Base-by-base conservation (phyloP, 2,113 vertebrate genomes). In the Oplegnathus fasciatus region DNA sequence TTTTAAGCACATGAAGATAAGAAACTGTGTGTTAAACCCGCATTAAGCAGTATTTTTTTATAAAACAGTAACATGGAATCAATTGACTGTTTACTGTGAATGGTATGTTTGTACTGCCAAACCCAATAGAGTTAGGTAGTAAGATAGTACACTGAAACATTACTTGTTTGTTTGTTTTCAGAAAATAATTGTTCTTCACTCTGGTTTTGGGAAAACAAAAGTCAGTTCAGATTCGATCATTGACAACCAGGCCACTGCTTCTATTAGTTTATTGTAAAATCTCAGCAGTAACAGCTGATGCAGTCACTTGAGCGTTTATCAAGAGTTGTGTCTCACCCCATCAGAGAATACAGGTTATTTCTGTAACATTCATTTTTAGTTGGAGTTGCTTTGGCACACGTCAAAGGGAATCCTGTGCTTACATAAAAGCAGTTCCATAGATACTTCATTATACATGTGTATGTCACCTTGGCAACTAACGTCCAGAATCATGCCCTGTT, bases 371-470 rank as follows among this genome's bases (percentile, higher is more conserved):
- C 10, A 2, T 17, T 30, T 64, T 44, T 22, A 46, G 34, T 37
- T 28, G 57, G 9, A 72, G 71, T 30, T 30, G 28, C 42, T 58
- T 30, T 54, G 71, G 55, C 65, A 61, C 40, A 61, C 34, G 40
- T 66, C 54, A 44, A 11, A n/a, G 40, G 48, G 26, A 79, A 73
- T 73, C 57, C 18, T 26, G 42, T 24, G 54, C 22, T 26, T 34
- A 37, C 48, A 42, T 52, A 54, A 40, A 77, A 14, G 40, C 28
- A 26, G 10, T 42, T 2, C 72, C 26, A 48, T 61, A 52, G 73
- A 82, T 82, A 57, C 58, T 77, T 85, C 28, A 76, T 84, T 74
- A 76, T 37, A 78, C 71, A 64, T 82, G 71, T 86, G 9, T 64
- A 44, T 75, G 34, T 77, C 64, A 30, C 50, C 54, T 50, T 77